phyloP scores from a whole-genome alignment of 2,888 invertebrate genomes.

The Drosophila kuntzei region DNA sequence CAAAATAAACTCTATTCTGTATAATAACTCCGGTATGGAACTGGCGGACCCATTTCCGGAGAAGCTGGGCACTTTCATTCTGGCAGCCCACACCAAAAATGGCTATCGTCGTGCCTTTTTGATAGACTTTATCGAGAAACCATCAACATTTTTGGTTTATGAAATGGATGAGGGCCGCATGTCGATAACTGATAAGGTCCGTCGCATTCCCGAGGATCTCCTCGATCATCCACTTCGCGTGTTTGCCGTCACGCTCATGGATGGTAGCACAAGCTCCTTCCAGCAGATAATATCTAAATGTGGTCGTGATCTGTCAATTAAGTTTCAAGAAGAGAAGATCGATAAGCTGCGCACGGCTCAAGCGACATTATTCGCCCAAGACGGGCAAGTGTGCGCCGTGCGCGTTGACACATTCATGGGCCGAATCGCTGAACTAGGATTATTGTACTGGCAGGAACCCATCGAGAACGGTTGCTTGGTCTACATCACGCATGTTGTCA shows the following conservation, averaged over 20 bases:
- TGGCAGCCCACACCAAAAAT: constrained; percentile 46
- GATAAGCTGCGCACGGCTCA: constrained; percentile 1
- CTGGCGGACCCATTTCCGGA: constrained; percentile 14
- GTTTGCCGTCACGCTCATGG: constrained; percentile 35
- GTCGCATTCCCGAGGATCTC: constrained; percentile 48
- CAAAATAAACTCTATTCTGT: constrained; percentile 30
- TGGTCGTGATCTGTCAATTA: constrained; percentile 29
- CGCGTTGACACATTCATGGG: constrained; percentile 40
- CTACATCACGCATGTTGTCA: constrained; percentile 48
- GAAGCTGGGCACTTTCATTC: constrained; percentile 1
- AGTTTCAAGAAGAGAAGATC: constrained; percentile 19
- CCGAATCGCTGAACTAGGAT: constrained; percentile 28
- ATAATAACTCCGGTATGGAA: neutral
- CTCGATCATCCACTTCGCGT: constrained; percentile 28
- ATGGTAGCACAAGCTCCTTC: neutral
- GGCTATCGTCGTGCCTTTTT: constrained; percentile 60
- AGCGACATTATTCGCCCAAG: constrained; percentile 28
- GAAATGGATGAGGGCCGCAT: constrained; percentile 65
- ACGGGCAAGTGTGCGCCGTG: constrained; percentile 33
- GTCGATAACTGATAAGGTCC: constrained; percentile 44
- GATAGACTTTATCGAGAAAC: constrained; percentile 41
- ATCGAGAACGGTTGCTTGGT: constrained; percentile 39
- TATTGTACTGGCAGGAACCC: constrained; percentile 52
- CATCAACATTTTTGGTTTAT: constrained; percentile 50
- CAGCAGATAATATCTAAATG: neutral